Conservation (phyloP, 2,888 invertebrate species). For the Suillia variegata region DNA sequence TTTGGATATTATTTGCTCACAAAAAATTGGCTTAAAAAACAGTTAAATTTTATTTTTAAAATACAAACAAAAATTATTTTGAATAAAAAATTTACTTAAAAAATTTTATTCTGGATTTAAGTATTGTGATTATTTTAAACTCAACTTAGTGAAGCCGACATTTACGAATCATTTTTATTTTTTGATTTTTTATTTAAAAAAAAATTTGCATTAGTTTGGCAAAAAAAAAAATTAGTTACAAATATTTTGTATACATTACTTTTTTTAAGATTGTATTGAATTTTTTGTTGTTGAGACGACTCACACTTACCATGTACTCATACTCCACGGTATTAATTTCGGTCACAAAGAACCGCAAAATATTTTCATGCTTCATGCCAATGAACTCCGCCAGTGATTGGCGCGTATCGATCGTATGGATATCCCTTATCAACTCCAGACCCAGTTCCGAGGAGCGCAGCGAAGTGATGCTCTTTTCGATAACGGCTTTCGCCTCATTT, state of each 20-base stretch:
- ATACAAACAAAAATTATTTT: too few species aligned
- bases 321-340: slow-evolving; percentile 77
- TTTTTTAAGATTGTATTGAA: background rate
- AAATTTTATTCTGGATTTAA: too few species aligned
- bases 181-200: too few species aligned
- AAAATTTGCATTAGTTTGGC: slow-evolving; percentile 14
- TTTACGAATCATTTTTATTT: too few species aligned
- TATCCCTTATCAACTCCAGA: slow-evolving; percentile 77
- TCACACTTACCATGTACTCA: slow-evolving; percentile 69
- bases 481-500: slow-evolving; percentile 80
- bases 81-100: too few species aligned
- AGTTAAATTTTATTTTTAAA: too few species aligned
- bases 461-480: slow-evolving; percentile 83
- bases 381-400: slow-evolving; percentile 74
- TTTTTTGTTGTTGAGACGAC: background rate
- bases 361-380: slow-evolving; percentile 80
- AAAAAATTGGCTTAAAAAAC: too few species aligned
- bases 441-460: slow-evolving; percentile 83
- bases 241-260: background rate
- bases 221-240: slow-evolving; percentile 14
- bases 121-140: too few species aligned
- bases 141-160: too few species aligned
- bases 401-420: slow-evolving; percentile 79
- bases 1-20: too few species aligned
- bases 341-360: slow-evolving; percentile 82